phyloP scores from a whole-genome alignment of 2,797 vertebrate species.

The Sebastes oblongus region DNA sequence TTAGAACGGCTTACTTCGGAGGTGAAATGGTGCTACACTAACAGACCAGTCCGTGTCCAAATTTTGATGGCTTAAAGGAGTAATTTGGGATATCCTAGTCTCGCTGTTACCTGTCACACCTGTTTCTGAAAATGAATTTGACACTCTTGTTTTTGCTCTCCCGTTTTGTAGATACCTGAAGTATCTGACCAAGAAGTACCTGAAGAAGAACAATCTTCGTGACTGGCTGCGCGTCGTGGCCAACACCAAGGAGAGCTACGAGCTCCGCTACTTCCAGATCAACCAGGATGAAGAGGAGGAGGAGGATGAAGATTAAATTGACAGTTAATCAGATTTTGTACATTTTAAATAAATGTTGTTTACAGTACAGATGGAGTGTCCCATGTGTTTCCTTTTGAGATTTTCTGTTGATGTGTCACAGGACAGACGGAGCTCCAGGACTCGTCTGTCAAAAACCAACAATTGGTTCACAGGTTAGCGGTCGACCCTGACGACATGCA shows the following conservation, averaged over 20 bases:
- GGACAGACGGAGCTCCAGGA: neutral
- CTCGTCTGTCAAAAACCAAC: neutral
- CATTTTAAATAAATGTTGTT: constrained; percentile 64
- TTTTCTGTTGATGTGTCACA: neutral
- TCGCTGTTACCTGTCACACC: neutral
- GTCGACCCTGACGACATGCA: neutral
- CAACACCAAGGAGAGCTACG: constrained; percentile 96
- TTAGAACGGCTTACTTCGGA: neutral
- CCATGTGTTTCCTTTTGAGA: neutral
- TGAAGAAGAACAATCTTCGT: constrained; percentile 91
- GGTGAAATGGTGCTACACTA: neutral
- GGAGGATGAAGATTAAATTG: constrained; percentile 90
- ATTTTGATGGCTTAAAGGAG: neutral
- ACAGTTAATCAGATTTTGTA: constrained; percentile 51
- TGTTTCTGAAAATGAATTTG: too few species aligned
- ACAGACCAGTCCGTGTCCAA: neutral
- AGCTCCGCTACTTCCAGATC: constrained; percentile 98
- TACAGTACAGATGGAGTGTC: constrained; percentile 19
- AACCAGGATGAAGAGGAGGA: constrained; percentile 97
- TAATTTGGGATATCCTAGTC: neutral
- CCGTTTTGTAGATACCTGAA: constrained; percentile 88
- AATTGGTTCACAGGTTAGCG: neutral
- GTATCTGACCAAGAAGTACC: constrained; percentile 96
- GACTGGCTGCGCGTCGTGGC: constrained; percentile 96
- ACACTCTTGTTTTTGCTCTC: neutral